These are phyloP conservation scores for Physocephala rufipes DNA, from an alignment of 2,888 invertebrate genomes.

Conservation along the genomic window DNA sequence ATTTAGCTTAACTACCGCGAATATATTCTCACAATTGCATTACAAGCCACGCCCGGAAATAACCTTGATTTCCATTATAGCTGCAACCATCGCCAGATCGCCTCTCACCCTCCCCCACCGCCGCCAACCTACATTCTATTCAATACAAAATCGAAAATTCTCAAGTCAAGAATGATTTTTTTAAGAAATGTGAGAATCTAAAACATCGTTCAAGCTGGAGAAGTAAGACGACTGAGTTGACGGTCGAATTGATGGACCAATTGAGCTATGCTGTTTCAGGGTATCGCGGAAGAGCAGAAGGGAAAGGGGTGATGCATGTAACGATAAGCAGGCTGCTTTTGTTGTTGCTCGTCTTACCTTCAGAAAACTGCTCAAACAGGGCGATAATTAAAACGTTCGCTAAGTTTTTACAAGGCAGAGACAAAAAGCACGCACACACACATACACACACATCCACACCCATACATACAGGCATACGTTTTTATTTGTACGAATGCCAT, in stretches of 20 bases:
- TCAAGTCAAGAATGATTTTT: constrained; percentile 1
- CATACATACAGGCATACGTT: no score
- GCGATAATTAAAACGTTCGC: constrained; percentile 25
- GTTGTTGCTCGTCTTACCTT: not conserved
- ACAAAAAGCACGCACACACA: not conserved
- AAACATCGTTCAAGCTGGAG: constrained; percentile 1
- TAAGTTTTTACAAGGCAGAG: constrained; percentile 25
- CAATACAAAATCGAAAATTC: not conserved
- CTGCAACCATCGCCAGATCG: constrained; percentile 2
- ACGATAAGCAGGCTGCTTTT: not conserved
- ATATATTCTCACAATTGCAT: not conserved
- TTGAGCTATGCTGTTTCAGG: not conserved
- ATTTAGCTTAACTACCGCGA: not conserved
- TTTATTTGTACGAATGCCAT: not conserved
- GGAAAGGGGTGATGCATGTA: not conserved
- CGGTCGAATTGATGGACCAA: not conserved
- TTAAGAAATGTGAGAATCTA: constrained; percentile 10
- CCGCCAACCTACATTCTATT: constrained; percentile 13
- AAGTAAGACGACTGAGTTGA: not conserved
- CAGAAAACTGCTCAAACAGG: constrained; percentile 1
- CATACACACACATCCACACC: no score
- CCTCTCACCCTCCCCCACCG: constrained; percentile 16
- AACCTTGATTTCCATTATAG: constrained; percentile 24
- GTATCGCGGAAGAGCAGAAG: not conserved
- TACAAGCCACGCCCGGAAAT: constrained; percentile 26